A percentile compares a stretch with the other conserved stretches of the same genome.
Conservation (phyloP, 2,888 invertebrate genomes). For the Amaurobius ferox region DNA sequence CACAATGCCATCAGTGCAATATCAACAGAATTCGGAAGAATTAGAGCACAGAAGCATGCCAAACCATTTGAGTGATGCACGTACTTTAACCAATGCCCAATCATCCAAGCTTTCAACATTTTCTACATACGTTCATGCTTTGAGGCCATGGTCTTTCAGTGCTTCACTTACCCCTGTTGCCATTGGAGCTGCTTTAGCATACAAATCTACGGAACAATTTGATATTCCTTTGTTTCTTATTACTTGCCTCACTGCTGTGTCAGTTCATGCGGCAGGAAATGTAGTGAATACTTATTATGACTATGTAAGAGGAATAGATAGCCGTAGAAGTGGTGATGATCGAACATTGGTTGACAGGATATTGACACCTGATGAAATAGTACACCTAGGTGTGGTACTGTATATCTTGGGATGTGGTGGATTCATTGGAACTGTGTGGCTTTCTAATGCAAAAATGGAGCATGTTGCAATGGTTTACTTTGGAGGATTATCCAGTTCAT, state of each 20-base stretch:
- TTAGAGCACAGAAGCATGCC: conserved; percentile 21
- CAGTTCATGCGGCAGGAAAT: conserved; percentile 97
- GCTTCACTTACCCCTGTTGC: conserved; percentile 94
- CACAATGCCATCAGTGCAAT: conserved; percentile 52
- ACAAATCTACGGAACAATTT: conserved; percentile 86
- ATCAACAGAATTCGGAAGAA: conserved; percentile 33
- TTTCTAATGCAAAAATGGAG: conserved; percentile 95
- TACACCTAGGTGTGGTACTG: conserved; percentile 90
- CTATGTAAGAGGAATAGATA: conserved; percentile 94
- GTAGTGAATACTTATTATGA: conserved; percentile 98
- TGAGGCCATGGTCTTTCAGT: conserved; percentile 95
- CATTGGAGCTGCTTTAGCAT: conserved; percentile 91
- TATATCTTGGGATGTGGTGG: conserved; percentile 92
- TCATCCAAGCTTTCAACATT: conserved; percentile 59
- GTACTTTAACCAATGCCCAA: not conserved
- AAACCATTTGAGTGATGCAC: conserved; percentile 31
- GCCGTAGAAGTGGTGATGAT: conserved; percentile 85
- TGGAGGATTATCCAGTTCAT: conserved; percentile 95
- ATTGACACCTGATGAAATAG: conserved; percentile 88
- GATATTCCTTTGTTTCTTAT: conserved; percentile 87
- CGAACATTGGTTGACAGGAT: conserved; percentile 95
- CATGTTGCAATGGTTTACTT: conserved; percentile 95
- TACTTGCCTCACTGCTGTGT: conserved; percentile 90
- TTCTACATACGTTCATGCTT: conserved; percentile 86
- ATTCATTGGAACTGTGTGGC: conserved; percentile 85